A percentile compares a stretch with the other conserved stretches of the same genome.
These are phyloP conservation scores for Scortum barcoo DNA, from an alignment of 2,113 vertebrate species.

Conservation along the genomic window DNA sequence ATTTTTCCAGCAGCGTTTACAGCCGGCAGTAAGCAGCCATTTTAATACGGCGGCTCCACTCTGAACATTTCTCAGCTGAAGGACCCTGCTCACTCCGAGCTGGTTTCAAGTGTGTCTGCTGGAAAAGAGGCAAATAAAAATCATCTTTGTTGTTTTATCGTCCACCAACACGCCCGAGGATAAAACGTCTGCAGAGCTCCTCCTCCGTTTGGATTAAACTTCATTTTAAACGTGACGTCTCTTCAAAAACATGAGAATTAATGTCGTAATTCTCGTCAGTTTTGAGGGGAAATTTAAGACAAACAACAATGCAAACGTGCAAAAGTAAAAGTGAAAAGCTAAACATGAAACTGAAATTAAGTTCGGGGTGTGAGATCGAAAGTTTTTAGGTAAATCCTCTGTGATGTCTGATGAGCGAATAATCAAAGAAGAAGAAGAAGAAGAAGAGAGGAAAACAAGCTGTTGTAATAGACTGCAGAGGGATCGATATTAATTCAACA, in stretches of 20 bases:
- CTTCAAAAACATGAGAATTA: not conserved
- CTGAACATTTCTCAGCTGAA: conserved; percentile 41
- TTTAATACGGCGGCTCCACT: conserved; percentile 39
- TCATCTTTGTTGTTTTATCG: conserved; percentile 43
- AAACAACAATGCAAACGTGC: too few relatives aligned
- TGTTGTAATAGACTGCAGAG: conserved; percentile 33
- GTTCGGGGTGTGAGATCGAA: not conserved
- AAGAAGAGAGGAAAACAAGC: conserved; percentile 1
- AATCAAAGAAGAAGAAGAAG: conserved; percentile 17
- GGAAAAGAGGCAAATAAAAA: conserved; percentile 14
- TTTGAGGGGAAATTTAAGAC: too few relatives aligned
- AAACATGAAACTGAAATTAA: too few relatives aligned
- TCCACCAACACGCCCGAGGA: not conserved
- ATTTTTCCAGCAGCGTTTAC: conserved; percentile 57
- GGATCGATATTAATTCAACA: conserved; percentile 48
- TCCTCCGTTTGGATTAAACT: not conserved
- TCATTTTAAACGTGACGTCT: not conserved
- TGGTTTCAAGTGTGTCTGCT: conserved; percentile 7
- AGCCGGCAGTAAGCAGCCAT: conserved; percentile 61
- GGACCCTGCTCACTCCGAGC: not conserved
- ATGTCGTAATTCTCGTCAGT: too few relatives aligned
- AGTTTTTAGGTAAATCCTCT: not conserved
- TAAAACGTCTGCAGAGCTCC: conserved; percentile 1
- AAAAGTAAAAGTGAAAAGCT: too few relatives aligned
- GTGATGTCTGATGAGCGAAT: not conserved